Conservation (phyloP, 2,797 vertebrate genomes). For the Platyrinchus mystaceus region DNA sequence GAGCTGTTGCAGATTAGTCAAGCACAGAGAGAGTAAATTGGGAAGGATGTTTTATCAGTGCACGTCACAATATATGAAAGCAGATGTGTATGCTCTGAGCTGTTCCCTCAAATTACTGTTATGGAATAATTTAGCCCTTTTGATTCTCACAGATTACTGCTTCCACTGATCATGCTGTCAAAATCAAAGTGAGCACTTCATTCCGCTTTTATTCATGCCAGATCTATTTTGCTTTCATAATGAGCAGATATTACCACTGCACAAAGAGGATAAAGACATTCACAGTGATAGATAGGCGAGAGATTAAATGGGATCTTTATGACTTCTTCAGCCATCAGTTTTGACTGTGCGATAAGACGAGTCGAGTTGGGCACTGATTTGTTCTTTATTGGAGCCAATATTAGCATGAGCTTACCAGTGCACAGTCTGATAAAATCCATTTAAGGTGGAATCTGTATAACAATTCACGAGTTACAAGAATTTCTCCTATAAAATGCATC, state of each 20-base stretch:
- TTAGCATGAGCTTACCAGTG: slow-evolving; percentile 81
- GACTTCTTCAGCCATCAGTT: slow-evolving; percentile 91
- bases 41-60: slow-evolving; percentile 94
- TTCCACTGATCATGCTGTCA: slow-evolving; percentile 89
- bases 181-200: slow-evolving; percentile 88
- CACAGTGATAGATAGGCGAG: slow-evolving; percentile 87
- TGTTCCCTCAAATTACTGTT: slow-evolving; percentile 89
- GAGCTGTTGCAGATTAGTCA: slow-evolving; percentile 86
- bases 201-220: slow-evolving; percentile 91
- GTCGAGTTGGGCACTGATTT: slow-evolving; percentile 85
- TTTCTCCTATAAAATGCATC: neutral
- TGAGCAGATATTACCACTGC: slow-evolving; percentile 91
- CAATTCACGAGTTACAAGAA: slow-evolving; percentile 16
- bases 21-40: slow-evolving; percentile 92
- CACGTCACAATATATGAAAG: slow-evolving; percentile 85
- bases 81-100: slow-evolving; percentile 85
- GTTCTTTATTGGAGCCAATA: slow-evolving; percentile 89
- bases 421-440: slow-evolving; percentile 78
- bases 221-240: slow-evolving; percentile 95
- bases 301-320: slow-evolving; percentile 96
- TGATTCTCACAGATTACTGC: slow-evolving; percentile 87
- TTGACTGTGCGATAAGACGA: slow-evolving; percentile 87
- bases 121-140: slow-evolving; percentile 89
- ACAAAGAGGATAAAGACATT: slow-evolving; percentile 87
- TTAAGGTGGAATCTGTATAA: slow-evolving; percentile 85